Evolutionary conservation across 2,797 vertebrate genomes (phyloP).

Genomic region (Lacerta bilineata): DNA sequence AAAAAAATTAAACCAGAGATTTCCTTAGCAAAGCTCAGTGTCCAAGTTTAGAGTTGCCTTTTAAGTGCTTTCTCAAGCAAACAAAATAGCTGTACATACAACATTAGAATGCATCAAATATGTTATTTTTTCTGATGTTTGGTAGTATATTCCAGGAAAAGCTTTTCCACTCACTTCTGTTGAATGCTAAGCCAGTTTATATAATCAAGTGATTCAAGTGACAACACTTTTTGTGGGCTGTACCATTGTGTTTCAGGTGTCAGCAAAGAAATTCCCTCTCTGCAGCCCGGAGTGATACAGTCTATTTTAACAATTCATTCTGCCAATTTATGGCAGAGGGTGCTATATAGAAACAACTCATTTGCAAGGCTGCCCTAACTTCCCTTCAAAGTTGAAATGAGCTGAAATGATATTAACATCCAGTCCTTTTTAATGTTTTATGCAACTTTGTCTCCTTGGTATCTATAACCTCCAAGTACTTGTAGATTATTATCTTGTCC

Average conservation of each 20-base stretch:
- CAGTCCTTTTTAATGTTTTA: background rate
- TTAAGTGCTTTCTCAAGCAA: too few species aligned
- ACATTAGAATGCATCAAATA: background rate
- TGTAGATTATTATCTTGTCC: conserved; percentile 16
- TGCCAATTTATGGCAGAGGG: background rate
- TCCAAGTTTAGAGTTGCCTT: too few species aligned
- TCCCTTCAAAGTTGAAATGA: background rate
- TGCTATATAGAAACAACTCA: background rate
- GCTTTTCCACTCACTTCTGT: background rate
- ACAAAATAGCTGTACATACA: background rate
- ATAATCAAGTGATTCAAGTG: background rate
- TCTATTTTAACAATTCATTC: background rate
- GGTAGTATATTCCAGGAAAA: background rate
- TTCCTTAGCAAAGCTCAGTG: too few species aligned
- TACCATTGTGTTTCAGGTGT: background rate
- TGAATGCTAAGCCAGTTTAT: background rate
- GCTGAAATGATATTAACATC: conserved; percentile 1
- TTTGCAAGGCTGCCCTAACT: background rate
- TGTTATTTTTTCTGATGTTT: background rate
- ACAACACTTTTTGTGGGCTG: background rate
- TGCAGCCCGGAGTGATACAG: background rate
- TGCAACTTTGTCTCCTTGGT: conserved; percentile 14
- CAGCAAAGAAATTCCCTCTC: background rate
- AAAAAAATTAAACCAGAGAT: background rate
- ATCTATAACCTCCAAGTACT: conserved; percentile 12